Conservation (phyloP, 2,113 vertebrate genomes). For the Phainopepla nitens region DNA sequence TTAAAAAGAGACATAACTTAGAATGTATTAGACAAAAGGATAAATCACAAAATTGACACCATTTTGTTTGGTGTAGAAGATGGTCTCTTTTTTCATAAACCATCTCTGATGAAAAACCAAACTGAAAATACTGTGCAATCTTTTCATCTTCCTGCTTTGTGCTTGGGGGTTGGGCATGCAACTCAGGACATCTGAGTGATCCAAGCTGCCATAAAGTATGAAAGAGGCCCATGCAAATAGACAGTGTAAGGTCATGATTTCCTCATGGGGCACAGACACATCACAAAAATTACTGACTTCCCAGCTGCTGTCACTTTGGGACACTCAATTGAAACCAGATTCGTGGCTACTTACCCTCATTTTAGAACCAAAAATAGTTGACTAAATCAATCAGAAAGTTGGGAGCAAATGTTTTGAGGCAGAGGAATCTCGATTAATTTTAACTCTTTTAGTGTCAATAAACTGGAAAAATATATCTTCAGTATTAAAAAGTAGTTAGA, state of each 20-base stretch:
- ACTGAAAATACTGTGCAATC: not conserved
- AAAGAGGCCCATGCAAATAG: not conserved
- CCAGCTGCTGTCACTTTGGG: not conserved
- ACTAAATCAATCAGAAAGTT: not conserved
- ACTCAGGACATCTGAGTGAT: not conserved
- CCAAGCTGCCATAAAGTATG: not conserved
- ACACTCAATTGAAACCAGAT: not conserved
- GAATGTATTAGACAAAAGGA: not conserved
- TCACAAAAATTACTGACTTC: not conserved
- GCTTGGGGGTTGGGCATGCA: not conserved
- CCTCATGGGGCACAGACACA: not conserved
- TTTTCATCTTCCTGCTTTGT: not conserved
- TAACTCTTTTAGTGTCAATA: not conserved
- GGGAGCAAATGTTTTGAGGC: not conserved
- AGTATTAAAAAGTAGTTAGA: not conserved
- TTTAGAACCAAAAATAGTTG: not conserved
- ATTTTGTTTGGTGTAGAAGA: not conserved
- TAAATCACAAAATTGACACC: not conserved
- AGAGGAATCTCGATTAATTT: not conserved
- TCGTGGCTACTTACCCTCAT: not conserved
- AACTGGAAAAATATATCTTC: not conserved
- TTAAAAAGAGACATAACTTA: not conserved
- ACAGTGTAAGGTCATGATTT: not conserved
- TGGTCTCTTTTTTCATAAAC: not conserved
- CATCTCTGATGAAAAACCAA: not conserved